Evolutionary conservation across 2,797 vertebrate genomes (phyloP).

Genomic region (Amblyopsis hoosieri): DNA sequence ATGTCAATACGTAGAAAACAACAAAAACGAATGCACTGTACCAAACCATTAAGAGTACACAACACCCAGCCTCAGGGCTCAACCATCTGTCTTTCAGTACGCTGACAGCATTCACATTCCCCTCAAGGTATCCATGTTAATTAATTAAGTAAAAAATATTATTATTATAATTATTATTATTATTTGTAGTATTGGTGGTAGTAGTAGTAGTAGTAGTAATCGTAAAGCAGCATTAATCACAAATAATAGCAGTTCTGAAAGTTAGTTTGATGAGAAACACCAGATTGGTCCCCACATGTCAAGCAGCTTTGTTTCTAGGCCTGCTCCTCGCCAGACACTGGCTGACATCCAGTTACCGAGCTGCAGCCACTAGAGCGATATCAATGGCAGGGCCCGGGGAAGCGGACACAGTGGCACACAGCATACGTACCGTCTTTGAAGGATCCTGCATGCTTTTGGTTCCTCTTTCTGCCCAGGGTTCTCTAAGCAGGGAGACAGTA

Average conservation of each 20-base stretch:
- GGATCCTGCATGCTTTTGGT: slow-evolving; percentile 84
- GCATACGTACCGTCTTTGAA: slow-evolving; percentile 93
- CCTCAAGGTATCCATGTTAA: slow-evolving; percentile 14
- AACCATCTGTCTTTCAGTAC: slow-evolving; percentile 19
- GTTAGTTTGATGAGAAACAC: background rate
- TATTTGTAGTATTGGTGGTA: no score
- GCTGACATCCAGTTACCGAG: no score
- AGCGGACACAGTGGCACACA: slow-evolving; percentile 37
- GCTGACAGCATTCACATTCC: slow-evolving; percentile 7
- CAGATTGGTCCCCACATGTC: background rate
- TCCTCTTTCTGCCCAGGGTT: slow-evolving; percentile 83
- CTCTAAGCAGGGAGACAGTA: slow-evolving; percentile 71
- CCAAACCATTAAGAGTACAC: background rate
- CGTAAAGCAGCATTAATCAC: no score
- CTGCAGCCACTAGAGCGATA: background rate
- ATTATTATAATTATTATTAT: no score
- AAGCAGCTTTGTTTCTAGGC: background rate
- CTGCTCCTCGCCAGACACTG: no score
- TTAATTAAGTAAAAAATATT: no score
- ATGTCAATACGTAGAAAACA: no score
- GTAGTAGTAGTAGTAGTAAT: no score
- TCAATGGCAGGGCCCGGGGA: slow-evolving; percentile 19
- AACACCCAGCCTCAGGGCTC: slow-evolving; percentile 10
- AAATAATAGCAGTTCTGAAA: no score
- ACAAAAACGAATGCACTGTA: no score